Evolutionary conservation across 2,113 vertebrate genomes (phyloP), one percentile per base, ranked within the genome.

Genomic region (Aramus guarauna): DNA sequence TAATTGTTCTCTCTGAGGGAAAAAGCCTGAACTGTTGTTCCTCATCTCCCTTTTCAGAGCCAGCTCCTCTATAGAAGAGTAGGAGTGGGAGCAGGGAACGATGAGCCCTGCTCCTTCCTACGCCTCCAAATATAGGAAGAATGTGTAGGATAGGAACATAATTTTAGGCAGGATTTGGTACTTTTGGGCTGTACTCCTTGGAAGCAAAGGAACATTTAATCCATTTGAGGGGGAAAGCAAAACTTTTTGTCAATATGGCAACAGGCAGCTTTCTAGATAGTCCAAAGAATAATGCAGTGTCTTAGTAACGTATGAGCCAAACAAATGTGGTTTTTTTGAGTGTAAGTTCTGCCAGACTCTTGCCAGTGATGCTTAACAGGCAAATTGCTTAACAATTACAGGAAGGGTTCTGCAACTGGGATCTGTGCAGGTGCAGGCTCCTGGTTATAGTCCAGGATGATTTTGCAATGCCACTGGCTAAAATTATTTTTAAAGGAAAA

Each of bases 391-490:
- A 96, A 97, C 93, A 98, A 94, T 97, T 96, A 50, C 71, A 72
- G 90, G 19, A 90, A 90, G 92, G 72, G 85, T 78, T 97, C 87
- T 94, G 86, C 96, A 96, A 97, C 97, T 97, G 97, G 96, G 96
- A 96, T 97, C 91, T 84, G 67, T 88, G 97, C 98, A 98, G 98
- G 98, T 98, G 98, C 97, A 94, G 92, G 68, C 73, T 94, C 59
- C 97, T 98, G 98, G 97, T 94, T 82, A 71, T 5, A 36, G 92
- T 97, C 98, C 98, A 98, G 97, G 72, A 83, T 90, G 95, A 96
- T 98, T 98, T 98, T 97, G 97, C 97, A 98, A 97, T 95, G 86
- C 88, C 94, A 96, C 94, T 94, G 97, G 93, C 97, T 95, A 91
- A 93, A 97, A 96, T 95, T 45, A 86, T 94, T 97, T 97, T 97